Percentiles rank a stretch among this genome's conserved stretches.
phyloP scores from a whole-genome alignment of 2,113 vertebrate species.

The Pollimyrus isidori region DNA sequence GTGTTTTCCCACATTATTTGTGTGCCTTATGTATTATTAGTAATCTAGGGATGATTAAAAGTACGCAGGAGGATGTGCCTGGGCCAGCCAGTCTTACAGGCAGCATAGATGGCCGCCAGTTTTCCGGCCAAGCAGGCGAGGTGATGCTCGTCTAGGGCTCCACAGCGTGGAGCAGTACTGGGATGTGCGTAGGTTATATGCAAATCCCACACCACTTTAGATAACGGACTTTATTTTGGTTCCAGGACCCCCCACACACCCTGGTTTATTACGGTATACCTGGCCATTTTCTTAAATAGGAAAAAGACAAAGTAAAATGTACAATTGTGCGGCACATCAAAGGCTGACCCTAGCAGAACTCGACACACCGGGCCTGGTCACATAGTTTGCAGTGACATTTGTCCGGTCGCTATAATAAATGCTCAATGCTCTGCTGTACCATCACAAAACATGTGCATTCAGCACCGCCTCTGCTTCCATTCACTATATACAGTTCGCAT shows the following conservation, averaged over 20 bases:
- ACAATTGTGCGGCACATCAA: neutral
- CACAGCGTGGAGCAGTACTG: neutral
- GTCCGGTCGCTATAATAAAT: neutral
- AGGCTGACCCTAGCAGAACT: neutral
- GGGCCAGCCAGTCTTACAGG: neutral
- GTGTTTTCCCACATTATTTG: neutral
- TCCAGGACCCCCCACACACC: neutral
- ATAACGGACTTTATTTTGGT: neutral
- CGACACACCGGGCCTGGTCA: neutral
- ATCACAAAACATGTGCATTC: slow-evolving; percentile 8
- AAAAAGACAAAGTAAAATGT: neutral
- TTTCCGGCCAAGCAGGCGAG: neutral
- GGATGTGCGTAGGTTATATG: neutral
- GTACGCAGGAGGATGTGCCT: neutral
- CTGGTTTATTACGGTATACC: neutral
- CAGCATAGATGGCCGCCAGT: neutral
- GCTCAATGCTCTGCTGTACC: slow-evolving; percentile 14
- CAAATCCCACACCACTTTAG: neutral
- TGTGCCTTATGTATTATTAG: neutral
- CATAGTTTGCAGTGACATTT: neutral
- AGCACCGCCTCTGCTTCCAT: neutral
- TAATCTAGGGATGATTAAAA: neutral
- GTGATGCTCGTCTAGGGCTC: neutral
- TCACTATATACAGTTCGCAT: neutral
- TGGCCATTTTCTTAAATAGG: neutral